These are phyloP conservation scores for Deroplatys truncata DNA, from an alignment of 2,888 invertebrate genomes.

Conservation along the genomic window DNA sequence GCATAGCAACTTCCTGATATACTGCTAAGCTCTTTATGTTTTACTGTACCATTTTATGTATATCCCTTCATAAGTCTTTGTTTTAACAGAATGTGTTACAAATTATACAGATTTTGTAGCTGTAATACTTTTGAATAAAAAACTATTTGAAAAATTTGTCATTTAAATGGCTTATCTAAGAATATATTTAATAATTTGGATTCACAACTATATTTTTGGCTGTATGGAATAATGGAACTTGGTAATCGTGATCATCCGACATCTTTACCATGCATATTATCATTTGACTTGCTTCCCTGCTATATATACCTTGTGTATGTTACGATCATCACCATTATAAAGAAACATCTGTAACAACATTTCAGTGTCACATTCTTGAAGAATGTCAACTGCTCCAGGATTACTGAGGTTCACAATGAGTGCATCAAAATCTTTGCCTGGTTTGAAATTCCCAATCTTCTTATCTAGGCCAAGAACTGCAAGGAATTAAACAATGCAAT, in stretches of 20 bases:
- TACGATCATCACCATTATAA: slow-evolving; percentile 78
- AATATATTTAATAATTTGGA: neutral
- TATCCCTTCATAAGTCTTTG: neutral
- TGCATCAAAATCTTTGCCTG: slow-evolving; percentile 86
- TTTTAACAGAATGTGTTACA: too few relatives aligned
- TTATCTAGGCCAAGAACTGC: slow-evolving; percentile 70
- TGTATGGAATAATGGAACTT: too few relatives aligned
- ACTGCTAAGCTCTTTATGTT: too few relatives aligned
- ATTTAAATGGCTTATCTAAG: too few relatives aligned
- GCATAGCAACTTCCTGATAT: neutral
- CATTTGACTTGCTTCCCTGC: slow-evolving; percentile 58
- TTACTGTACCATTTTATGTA: too few relatives aligned
- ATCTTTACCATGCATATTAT: neutral
- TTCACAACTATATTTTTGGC: neutral
- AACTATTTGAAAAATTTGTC: neutral
- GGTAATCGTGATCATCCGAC: too few relatives aligned
- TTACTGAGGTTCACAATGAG: slow-evolving; percentile 63
- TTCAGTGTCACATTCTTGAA: slow-evolving; percentile 45
- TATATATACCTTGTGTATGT: slow-evolving; percentile 72
- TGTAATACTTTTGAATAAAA: neutral
- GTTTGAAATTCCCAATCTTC: slow-evolving; percentile 71
- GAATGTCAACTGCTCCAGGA: slow-evolving; percentile 37
- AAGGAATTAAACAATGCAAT: neutral
- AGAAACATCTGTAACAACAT: slow-evolving; percentile 72
- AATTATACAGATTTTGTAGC: too few relatives aligned